These are phyloP conservation scores for Toxotes jaculatrix DNA, from an alignment of 2,113 vertebrate species.

Conservation along the genomic window DNA sequence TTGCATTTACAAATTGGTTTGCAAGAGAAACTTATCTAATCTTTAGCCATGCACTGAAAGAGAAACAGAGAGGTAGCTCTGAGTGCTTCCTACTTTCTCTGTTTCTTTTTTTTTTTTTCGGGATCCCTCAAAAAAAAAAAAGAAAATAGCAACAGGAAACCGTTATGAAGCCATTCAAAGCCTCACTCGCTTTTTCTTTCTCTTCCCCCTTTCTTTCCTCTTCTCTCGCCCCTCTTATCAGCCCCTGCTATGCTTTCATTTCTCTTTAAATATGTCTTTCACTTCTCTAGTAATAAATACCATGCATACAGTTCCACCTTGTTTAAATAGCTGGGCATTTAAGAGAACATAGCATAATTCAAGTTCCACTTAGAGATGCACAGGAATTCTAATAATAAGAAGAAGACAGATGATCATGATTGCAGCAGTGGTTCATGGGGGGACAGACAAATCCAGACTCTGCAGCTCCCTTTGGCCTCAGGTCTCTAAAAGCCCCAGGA, in stretches of 20 bases:
- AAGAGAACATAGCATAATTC: too few species aligned
- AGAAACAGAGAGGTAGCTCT: constrained; percentile 19
- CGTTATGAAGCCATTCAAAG: constrained; percentile 69
- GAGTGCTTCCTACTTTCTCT: background rate
- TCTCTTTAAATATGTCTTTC: constrained; percentile 45
- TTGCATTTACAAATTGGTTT: background rate
- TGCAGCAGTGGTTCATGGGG: too few species aligned
- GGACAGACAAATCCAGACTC: too few species aligned
- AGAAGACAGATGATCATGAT: too few species aligned
- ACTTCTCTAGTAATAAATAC: constrained; percentile 42
- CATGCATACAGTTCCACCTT: background rate
- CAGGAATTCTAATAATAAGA: too few species aligned
- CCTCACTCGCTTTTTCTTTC: constrained; percentile 8
- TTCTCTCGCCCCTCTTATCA: background rate
- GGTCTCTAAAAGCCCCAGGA: too few species aligned
- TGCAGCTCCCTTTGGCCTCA: too few species aligned
- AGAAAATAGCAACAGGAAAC: constrained; percentile 69
- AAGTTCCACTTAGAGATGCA: too few species aligned
- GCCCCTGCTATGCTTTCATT: constrained; percentile 33
- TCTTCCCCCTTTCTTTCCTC: constrained; percentile 24
- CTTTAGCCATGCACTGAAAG: background rate
- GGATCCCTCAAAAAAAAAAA: constrained; percentile 44
- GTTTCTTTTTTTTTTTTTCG: constrained; percentile 31
- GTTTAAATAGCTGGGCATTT: background rate
- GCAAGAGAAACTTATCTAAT: too few species aligned